Evolutionary conservation across 2,888 invertebrate species (phyloP).

Genomic region (Amitus sp.): DNA sequence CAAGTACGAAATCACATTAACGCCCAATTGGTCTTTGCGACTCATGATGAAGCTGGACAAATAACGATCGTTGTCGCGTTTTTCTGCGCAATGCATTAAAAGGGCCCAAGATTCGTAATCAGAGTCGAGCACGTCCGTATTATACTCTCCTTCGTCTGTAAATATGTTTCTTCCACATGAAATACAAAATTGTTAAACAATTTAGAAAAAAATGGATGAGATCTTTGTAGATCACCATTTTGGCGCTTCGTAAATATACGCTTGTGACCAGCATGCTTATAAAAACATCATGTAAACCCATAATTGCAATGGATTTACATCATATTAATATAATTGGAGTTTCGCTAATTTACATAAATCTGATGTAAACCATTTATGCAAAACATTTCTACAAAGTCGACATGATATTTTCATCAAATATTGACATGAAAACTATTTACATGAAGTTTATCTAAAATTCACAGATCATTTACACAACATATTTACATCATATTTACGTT

Average conservation of each 20-base stretch:
- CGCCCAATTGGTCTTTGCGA: constrained; percentile 69
- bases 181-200: constrained; percentile 22
- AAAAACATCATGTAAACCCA: background rate
- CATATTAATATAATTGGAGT: background rate
- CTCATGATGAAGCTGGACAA: constrained; percentile 86
- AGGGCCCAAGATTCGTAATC: constrained; percentile 87
- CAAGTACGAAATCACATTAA: constrained; percentile 80
- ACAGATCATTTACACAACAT: too few species aligned
- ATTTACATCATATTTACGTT: too few species aligned
- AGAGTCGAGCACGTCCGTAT: constrained; percentile 86
- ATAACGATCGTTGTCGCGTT: constrained; percentile 80
- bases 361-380: too few species aligned
- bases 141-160: constrained; percentile 90
- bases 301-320: background rate
- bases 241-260: too few species aligned
- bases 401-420: too few species aligned
- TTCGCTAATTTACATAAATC: too few species aligned
- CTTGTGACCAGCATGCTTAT: background rate
- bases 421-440: too few species aligned
- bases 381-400: too few species aligned
- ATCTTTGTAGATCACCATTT: too few species aligned
- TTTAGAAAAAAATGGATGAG: constrained; percentile 14
- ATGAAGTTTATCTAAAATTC: too few species aligned
- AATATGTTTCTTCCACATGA: too few species aligned
- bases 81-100: constrained; percentile 87